Evolutionary conservation across 2,888 invertebrate genomes (phyloP).

Genomic region (Napeogenes inachia): DNA sequence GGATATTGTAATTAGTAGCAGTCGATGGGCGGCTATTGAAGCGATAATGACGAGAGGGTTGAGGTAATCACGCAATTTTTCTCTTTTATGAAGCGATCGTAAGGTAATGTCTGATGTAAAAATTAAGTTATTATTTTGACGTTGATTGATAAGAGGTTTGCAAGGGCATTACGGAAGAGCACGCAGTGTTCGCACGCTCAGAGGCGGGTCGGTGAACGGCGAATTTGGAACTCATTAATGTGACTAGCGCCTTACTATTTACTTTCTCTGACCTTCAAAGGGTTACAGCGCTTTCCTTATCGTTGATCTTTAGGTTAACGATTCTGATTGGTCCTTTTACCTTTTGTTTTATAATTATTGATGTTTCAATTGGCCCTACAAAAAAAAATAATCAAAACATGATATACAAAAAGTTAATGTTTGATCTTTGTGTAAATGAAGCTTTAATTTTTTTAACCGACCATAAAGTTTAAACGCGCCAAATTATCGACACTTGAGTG

Average conservation of each 20-base stretch:
- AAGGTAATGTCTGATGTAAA: conserved; percentile 53
- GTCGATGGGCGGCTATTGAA: conserved; percentile 44
- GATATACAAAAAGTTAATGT: background rate
- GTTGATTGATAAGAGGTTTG: conserved; percentile 65
- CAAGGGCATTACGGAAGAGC: conserved; percentile 63
- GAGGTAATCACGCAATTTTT: conserved; percentile 54
- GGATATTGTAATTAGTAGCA: conserved; percentile 50
- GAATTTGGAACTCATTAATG: conserved; percentile 38
- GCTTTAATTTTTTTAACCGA: background rate
- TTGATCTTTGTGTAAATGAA: background rate
- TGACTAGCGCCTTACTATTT: conserved; percentile 47
- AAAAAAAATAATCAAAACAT: background rate
- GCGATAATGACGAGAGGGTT: conserved; percentile 52
- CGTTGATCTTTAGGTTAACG: conserved; percentile 5
- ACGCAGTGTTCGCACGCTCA: conserved; percentile 41
- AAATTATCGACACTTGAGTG: background rate
- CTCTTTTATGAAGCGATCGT: conserved; percentile 54
- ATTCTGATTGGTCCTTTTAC: background rate
- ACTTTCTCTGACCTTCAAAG: conserved; percentile 35
- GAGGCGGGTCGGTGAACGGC: conserved; percentile 22
- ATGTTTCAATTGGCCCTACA: background rate
- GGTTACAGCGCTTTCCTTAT: conserved; percentile 31
- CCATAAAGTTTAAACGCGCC: background rate
- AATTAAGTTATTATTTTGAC: conserved; percentile 72
- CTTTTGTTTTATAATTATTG: background rate